Base-by-base conservation (phyloP, 2,888 invertebrate species). In the Abscondita cerata region DNA sequence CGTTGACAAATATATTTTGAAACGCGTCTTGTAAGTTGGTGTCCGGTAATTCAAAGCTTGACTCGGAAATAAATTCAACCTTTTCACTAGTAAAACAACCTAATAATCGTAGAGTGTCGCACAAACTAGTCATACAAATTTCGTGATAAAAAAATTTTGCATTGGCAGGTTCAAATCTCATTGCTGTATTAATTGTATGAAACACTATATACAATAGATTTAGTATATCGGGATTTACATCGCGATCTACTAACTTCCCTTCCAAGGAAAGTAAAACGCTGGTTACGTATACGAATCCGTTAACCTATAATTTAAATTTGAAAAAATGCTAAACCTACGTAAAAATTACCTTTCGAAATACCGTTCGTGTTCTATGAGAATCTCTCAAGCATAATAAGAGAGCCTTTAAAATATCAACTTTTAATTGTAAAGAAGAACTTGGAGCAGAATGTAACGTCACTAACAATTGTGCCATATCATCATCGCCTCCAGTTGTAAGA, bases 91-190 rank as follows among this genome's bases (percentile, higher is more conserved):
- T 71, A 68, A 99, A 99, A 81, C 98, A 98, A 2, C 98, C 98
- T 50, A 98, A 83, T 40, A 96, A 83, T 13, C 96, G 86, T 50
- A 99, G 84, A 0, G 98, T 96, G 76, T 98, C 96, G 74, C 96
- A 95, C 16, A 99, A 83, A 70, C 95, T 96, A 40, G 95, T 93
- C 81, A 92, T 92, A 73, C 97, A 96, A 67, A 98, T 94, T 92
- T 99, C 98, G 68, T 95, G 92, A 76, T 96, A 91, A 83, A 99
- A 99, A 83, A 96, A 96, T 79, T 96, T 96, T 0, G 98, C 98
- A 80, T 99, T 99, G 0, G 98, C 98, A 1, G 99, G 99, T 80
- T 99, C 99, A 78, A 97, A 99, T 70, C 99, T 86, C 98, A 99
- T 98, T 1, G 98, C 97, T 0, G 97, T 95, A 63, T 95, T 94